Conservation (phyloP, 2,797 vertebrate genomes). For the Pseudochaenichthys georgianus region DNA sequence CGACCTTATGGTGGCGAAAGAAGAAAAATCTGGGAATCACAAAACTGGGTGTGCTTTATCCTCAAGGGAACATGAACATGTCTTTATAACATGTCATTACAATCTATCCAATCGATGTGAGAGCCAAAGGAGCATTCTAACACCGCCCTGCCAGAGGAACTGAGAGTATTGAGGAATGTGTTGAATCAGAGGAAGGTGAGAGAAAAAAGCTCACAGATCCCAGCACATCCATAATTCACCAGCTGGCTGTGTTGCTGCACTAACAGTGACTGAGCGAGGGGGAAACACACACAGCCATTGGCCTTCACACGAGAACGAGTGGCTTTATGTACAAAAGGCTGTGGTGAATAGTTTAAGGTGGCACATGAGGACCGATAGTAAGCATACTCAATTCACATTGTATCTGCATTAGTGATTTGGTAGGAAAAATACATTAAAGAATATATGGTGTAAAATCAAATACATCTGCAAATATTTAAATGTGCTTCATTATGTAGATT, state of each 20-base stretch:
- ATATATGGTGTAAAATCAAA: not conserved
- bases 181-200: constrained; percentile 30
- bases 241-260: constrained; percentile 25
- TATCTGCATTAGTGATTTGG: not conserved
- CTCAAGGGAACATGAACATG: not conserved
- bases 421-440: not conserved
- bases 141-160: not conserved
- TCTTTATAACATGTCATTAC: not conserved
- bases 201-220: constrained; percentile 37
- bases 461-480: constrained; percentile 10
- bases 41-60: not conserved
- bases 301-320: not conserved
- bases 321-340: not conserved
- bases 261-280: constrained; percentile 3
- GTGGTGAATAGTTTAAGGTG: not conserved
- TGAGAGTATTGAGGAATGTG: not conserved
- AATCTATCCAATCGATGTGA: not conserved
- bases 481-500: not conserved
- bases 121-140: not conserved
- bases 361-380: not conserved
- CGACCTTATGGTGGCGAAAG: no score
- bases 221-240: constrained; percentile 55
- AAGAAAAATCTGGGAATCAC: no score
- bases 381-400: not conserved
- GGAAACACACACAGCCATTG: not conserved